Conservation (phyloP, 2,113 vertebrate species). For the Caranx melampygus region DNA sequence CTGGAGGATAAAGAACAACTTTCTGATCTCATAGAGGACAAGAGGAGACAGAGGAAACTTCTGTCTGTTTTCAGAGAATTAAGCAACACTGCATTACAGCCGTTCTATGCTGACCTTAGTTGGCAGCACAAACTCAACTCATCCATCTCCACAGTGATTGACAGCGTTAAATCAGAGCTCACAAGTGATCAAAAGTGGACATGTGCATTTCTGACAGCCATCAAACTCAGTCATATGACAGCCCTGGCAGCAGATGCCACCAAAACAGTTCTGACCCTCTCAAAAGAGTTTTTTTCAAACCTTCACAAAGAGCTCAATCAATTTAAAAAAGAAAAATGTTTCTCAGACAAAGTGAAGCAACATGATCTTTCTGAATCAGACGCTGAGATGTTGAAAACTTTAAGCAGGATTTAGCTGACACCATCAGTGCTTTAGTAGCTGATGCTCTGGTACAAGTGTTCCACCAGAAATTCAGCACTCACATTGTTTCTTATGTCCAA, state of each 20-base stretch:
- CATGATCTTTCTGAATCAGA: slow-evolving; percentile 3
- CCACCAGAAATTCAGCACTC: slow-evolving; percentile 36
- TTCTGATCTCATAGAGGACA: too few relatives aligned
- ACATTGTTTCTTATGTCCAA: slow-evolving; percentile 27
- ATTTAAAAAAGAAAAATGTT: too few relatives aligned
- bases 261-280: background rate
- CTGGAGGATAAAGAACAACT: too few relatives aligned
- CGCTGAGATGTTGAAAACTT: slow-evolving; percentile 1
- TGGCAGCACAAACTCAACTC: slow-evolving; percentile 2
- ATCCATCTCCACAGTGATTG: background rate
- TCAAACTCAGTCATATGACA: background rate
- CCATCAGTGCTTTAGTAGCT: too few relatives aligned
- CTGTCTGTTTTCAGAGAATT: too few relatives aligned
- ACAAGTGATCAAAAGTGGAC: background rate
- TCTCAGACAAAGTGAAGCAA: background rate
- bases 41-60: too few relatives aligned
- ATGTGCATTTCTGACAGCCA: background rate
- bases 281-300: too few relatives aligned
- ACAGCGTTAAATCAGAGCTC: background rate
- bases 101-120: too few relatives aligned
- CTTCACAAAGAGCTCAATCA: too few relatives aligned
- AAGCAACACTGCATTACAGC: too few relatives aligned
- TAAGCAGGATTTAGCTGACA: slow-evolving; percentile 9
- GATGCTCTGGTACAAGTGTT: too few relatives aligned
- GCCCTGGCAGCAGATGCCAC: background rate